Percentiles rank a stretch among this genome's conserved stretches.
phyloP scores from a whole-genome alignment of 2,888 invertebrate genomes.

The Vandiemenella viatica region DNA sequence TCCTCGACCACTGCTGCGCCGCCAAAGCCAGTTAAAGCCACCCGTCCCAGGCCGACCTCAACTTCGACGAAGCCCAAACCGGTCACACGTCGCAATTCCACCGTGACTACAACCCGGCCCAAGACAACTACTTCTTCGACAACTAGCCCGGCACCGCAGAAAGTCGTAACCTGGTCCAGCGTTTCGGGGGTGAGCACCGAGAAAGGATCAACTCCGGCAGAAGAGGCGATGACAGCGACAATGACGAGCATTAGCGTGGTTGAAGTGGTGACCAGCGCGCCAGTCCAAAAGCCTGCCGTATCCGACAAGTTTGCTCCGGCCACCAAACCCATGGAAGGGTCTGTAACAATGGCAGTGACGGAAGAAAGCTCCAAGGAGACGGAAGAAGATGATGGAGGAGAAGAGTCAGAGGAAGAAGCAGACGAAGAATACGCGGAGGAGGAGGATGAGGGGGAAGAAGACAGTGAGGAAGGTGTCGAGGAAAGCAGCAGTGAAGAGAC shows the following conservation, averaged over 20 bases:
- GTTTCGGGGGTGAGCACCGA: not conserved
- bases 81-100: not conserved
- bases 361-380: not conserved
- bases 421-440: not conserved
- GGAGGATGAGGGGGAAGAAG: not conserved
- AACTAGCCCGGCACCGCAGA: not conserved
- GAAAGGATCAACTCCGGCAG: not conserved
- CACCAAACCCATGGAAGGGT: too few relatives aligned
- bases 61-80: not conserved
- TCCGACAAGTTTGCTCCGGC: too few relatives aligned
- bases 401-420: not conserved
- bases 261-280: not conserved
- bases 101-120: not conserved
- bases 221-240: not conserved
- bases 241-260: not conserved
- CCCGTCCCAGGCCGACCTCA: not conserved
- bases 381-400: not conserved
- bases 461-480: not conserved
- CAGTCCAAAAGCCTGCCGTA: too few relatives aligned
- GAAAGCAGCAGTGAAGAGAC: not conserved
- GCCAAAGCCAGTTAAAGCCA: not conserved
- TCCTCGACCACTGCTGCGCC: not conserved
- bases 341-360: too few relatives aligned
- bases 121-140: not conserved
- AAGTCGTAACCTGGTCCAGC: not conserved